Base-by-base conservation (phyloP, 2,888 invertebrate genomes). In the Fragum sueziense region DNA sequence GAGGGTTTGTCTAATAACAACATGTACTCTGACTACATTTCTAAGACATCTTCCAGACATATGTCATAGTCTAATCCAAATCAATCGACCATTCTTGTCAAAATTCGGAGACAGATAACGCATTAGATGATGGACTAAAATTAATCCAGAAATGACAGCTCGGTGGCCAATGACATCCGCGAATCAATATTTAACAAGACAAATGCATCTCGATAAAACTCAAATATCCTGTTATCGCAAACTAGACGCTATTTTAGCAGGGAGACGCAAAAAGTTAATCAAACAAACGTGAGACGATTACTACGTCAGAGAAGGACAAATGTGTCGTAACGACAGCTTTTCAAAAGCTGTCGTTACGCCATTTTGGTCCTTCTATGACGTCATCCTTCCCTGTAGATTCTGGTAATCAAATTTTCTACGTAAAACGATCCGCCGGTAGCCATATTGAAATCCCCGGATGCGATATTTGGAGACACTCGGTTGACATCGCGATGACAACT, bases 381-480 rank as follows among this genome's bases (percentile, higher is more conserved):
- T n/a, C n/a, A n/a, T 6, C 1, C 22, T 37, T 41, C 41, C 65
- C 65, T 14, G 6, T 22, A 65, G 65, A 65, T 1, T 65, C 22
- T 65, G 11, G 11, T 65, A 37, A 65, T 65, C 31, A 41, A 61
- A 65, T 14, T 65, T 41, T 41, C 22, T 22, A 7, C 22, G 14
- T 25, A 65, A 65, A 65, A 37, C n/a, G 65, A 65, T 41, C 29
- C 20, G 65, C 41, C 65, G 65, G 65, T 41, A 65, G 65, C 65
- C 65, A 65, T 65, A 61, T 61, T 57, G 31, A 41, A 25, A 22
- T 65, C 65, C 65, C 65, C 65, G 65, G 65, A 65, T 41, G 41
- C 41, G 37, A 17, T 65, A 65, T 37, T 65, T 65, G 65, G 65
- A 65, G 37, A 65, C 65, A 41, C 25, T 65, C 65, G 65, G 65